Evolutionary conservation across 2,113 vertebrate genomes (phyloP).

Genomic region (Rhea americana): DNA sequence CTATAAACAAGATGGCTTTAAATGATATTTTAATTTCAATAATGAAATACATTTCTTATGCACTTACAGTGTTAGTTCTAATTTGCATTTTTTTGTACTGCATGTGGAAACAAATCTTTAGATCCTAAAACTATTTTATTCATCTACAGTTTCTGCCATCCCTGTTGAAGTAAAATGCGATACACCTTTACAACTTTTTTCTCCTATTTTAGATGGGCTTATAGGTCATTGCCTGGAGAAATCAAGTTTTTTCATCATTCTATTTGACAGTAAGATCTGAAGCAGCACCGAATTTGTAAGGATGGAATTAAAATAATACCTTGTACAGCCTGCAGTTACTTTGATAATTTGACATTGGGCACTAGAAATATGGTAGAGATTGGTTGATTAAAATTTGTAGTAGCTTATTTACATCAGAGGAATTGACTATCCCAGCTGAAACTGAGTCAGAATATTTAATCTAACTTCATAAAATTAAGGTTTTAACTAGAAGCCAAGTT

Average conservation of each 20-base stretch:
- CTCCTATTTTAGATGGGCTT: background rate
- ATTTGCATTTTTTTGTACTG: background rate
- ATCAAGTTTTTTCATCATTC: background rate
- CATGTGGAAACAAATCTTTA: rapidly evolving
- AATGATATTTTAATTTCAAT: background rate
- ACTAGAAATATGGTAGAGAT: background rate
- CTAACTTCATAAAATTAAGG: background rate
- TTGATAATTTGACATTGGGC: background rate
- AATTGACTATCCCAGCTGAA: background rate
- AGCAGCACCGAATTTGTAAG: background rate
- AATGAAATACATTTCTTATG: rapidly evolving
- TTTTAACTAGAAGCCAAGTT: background rate
- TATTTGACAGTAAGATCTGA: rapidly evolving
- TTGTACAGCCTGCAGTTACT: background rate
- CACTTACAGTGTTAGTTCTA: background rate
- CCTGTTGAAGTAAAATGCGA: background rate
- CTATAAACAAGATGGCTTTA: background rate
- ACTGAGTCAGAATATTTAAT: background rate
- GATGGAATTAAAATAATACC: background rate
- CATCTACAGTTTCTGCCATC: background rate
- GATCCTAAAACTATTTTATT: background rate
- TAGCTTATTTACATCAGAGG: background rate
- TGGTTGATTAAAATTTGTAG: background rate
- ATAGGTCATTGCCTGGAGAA: background rate
- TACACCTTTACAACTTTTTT: background rate